Percentiles rank a stretch among this genome's conserved stretches.
These are phyloP conservation scores for Piaya cayana DNA, from an alignment of 2,113 vertebrate genomes.

Conservation along the genomic window DNA sequence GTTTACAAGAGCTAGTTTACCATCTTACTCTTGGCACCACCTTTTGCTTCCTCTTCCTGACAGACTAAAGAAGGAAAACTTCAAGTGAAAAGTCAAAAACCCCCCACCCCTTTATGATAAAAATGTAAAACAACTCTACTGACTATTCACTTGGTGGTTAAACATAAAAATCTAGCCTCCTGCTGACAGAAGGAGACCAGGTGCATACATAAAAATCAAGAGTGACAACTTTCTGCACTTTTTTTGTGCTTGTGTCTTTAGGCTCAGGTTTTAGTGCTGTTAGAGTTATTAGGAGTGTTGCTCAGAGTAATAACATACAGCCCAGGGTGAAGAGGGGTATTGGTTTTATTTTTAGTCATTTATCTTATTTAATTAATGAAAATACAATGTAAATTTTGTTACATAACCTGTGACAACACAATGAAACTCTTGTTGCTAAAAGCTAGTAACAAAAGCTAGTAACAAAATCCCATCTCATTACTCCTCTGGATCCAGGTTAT, in stretches of 20 bases:
- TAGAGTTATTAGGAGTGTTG: background rate
- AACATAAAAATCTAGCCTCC: background rate
- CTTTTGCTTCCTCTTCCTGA: background rate
- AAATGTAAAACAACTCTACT: background rate
- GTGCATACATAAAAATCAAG: background rate
- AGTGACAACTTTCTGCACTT: background rate
- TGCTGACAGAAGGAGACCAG: background rate
- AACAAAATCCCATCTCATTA: background rate
- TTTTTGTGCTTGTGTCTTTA: background rate
- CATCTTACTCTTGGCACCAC: background rate
- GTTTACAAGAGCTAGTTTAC: background rate
- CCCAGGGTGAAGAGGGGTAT: background rate
- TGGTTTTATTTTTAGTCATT: background rate
- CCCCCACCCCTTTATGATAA: background rate
- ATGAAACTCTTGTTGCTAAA: background rate
- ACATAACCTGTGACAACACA: background rate
- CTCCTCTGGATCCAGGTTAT: background rate
- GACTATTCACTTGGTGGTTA: background rate
- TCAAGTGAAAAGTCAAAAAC: background rate
- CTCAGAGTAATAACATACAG: background rate
- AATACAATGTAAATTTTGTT: background rate
- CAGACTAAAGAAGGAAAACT: background rate
- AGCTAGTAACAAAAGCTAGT: background rate
- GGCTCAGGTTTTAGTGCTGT: background rate
- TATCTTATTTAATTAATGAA: background rate